Base-by-base conservation (phyloP, 2,888 invertebrate species). In the Chirona hameri region DNA sequence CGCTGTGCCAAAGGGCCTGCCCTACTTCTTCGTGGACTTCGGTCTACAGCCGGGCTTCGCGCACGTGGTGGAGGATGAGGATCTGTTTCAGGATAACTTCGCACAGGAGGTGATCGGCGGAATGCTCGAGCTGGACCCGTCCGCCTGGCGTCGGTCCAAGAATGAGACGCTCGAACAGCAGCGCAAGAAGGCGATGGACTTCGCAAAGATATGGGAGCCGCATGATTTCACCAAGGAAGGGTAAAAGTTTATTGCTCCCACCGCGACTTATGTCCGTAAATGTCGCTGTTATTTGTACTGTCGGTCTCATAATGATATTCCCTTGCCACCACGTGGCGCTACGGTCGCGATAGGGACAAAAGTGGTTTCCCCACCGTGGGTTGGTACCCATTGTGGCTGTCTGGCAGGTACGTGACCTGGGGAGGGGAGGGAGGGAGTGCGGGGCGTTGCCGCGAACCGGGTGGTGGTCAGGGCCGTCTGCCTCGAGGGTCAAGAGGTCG, bases 71-170 rank as follows among this genome's bases (percentile, higher is more conserved):
- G 99, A 99, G 89, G 95, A 99, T 88, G 95, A 96, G 87, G 90
- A 92, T 83, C 88, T 91, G 69, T 99, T 99, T 88, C 95, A 97
- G 0, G 89, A 88, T 82, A 94, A 94, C 88, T 99, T 98, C 91
- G 99, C 96, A 10, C 94, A 95, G 90, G 97, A 98, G 92, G 93
- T 98, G 27, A 93, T 99, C 87, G 98, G 95, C 31, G 98, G 98
- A 0, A 95, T 99, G 91, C 88, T 99, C 85, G 96, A 98, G 87
- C 89, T 97, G 83, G 94, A 97, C 87, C 93, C 94, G 84, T 91
- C 90, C 82, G 88, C 92, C 84, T 99, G 98, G 98, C 92, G 95
- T 81, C 95, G 94, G 1, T 76, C 76, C 21, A 15, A 21, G 5
- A 24, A 76, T 9, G 39, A 76, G 76, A 39, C 76, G 24, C 46